Evolutionary conservation across 2,888 invertebrate genomes (phyloP).

Genomic region (Venusia cambrica): DNA sequence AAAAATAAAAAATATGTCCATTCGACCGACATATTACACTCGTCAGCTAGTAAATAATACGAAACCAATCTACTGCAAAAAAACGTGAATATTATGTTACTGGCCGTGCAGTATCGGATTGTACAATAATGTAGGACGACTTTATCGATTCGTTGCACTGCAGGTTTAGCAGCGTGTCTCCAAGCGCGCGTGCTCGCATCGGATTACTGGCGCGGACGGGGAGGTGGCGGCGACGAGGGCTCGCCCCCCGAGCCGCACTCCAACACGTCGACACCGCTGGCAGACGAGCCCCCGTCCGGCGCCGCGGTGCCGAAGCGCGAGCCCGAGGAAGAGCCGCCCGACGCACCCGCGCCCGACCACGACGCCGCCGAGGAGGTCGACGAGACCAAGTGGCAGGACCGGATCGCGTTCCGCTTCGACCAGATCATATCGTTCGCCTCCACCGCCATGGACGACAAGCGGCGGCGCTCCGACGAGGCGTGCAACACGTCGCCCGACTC

Average conservation of each 20-base stretch:
- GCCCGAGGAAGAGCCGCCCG: constrained; percentile 19
- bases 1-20: no score
- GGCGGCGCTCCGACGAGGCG: constrained; percentile 90
- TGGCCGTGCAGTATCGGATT: no score
- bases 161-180: constrained; percentile 90
- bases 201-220: constrained; percentile 81
- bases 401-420: constrained; percentile 96
- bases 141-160: not conserved
- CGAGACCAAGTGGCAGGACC: constrained; percentile 95
- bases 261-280: constrained; percentile 83
- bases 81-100: no score
- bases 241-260: constrained; percentile 86
- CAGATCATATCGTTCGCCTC: constrained; percentile 96
- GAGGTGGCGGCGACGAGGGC: constrained; percentile 40
- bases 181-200: constrained; percentile 88
- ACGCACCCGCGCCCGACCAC: constrained; percentile 56
- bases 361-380: constrained; percentile 86
- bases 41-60: no score
- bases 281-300: constrained; percentile 70
- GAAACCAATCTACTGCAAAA: no score
- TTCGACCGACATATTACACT: no score
- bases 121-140: no score
- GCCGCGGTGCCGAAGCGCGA: constrained; percentile 13
- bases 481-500: constrained; percentile 92
- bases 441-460: constrained; percentile 93